Evolutionary conservation across 2,888 invertebrate species (phyloP).

Genomic region (Cyrtodaria siliqua): DNA sequence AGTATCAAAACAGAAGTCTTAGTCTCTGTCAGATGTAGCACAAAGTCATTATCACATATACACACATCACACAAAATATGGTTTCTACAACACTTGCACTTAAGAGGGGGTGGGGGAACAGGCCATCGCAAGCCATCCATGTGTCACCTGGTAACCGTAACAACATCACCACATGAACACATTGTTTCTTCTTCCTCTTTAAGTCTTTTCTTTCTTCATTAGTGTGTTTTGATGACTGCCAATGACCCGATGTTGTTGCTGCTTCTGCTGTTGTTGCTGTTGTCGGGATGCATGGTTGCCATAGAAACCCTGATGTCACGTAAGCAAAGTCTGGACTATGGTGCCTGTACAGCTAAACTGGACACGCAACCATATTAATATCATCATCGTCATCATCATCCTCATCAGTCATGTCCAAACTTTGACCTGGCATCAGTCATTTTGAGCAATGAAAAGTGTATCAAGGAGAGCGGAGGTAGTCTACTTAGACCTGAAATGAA

Average conservation of each 20-base stretch:
- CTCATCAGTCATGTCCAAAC: slow-evolving; percentile 31
- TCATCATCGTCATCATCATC: slow-evolving; percentile 30
- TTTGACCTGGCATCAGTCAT: slow-evolving; percentile 4
- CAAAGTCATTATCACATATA: too few relatives aligned
- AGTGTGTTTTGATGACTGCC: slow-evolving; percentile 36
- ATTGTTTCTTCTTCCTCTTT: slow-evolving; percentile 17
- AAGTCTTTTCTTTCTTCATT: slow-evolving; percentile 9
- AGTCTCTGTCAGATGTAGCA: too few relatives aligned
- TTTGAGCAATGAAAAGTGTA: slow-evolving; percentile 39
- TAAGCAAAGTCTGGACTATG: slow-evolving; percentile 7
- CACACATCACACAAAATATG: too few relatives aligned
- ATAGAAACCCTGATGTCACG: slow-evolving; percentile 1
- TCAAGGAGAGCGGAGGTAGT: slow-evolving; percentile 25
- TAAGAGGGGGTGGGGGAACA: not conserved
- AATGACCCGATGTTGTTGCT: slow-evolving; percentile 32
- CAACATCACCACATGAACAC: slow-evolving; percentile 30
- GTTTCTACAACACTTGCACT: not conserved
- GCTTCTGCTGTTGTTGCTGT: slow-evolving; percentile 42
- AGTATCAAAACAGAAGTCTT: too few relatives aligned
- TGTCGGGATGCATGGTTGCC: slow-evolving; percentile 37
- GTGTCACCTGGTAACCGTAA: slow-evolving; percentile 37
- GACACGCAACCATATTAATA: slow-evolving; percentile 14
- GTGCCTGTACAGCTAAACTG: slow-evolving; percentile 54
- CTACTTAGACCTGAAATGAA: slow-evolving; percentile 58
- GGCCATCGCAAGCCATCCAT: slow-evolving; percentile 37